These are phyloP conservation scores for Caradrina kadenii DNA, from an alignment of 2,888 invertebrate genomes.

Conservation along the genomic window DNA sequence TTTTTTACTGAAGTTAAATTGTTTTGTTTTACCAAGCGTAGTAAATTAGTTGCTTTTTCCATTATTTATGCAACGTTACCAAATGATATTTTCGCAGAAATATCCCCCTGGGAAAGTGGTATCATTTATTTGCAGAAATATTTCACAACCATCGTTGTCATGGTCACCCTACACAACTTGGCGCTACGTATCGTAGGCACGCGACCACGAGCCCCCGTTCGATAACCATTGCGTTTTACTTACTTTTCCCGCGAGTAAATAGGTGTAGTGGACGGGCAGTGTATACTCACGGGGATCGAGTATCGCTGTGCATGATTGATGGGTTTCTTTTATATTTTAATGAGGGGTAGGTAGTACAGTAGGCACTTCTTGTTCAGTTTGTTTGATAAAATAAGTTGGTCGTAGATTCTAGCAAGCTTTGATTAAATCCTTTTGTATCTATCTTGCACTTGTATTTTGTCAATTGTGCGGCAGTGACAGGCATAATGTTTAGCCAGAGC, in stretches of 20 bases:
- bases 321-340: conserved; percentile 21
- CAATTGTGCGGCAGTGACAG: too few relatives aligned
- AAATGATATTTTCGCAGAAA: too few relatives aligned
- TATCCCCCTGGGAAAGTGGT: background rate
- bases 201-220: conserved; percentile 35
- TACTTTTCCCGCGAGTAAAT: conserved; percentile 24
- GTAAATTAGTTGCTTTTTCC: too few relatives aligned
- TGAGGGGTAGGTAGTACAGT: conserved; percentile 1
- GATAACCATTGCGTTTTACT: conserved; percentile 57
- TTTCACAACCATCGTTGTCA: background rate
- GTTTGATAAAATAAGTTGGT: background rate
- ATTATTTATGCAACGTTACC: too few relatives aligned
- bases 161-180: conserved; percentile 40
- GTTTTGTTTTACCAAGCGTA: too few relatives aligned
- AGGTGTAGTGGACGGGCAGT: conserved; percentile 29
- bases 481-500: too few relatives aligned
- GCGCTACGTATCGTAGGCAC: conserved; percentile 34
- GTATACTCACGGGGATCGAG: conserved; percentile 18
- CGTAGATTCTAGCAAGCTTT: background rate
- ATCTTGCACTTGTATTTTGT: too few relatives aligned
- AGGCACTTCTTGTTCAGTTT: conserved; percentile 1
- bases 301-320: conserved; percentile 40
- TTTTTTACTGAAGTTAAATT: too few relatives aligned
- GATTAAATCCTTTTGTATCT: too few relatives aligned
- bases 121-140: background rate